Base-by-base conservation (phyloP, 2,113 vertebrate species). In the Catharus fuscescens region DNA sequence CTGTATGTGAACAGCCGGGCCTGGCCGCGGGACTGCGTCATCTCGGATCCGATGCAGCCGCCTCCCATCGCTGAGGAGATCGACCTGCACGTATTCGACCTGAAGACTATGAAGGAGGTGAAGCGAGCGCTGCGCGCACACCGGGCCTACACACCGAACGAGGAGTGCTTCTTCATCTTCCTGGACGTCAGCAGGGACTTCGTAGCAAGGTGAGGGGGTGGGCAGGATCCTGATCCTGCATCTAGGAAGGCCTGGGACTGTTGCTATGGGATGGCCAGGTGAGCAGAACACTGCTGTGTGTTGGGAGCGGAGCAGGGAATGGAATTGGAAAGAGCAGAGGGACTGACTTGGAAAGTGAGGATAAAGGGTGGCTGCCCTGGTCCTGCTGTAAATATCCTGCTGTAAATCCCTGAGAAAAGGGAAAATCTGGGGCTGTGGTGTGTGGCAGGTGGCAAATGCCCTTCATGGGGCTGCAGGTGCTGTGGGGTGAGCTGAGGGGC, bases 91-190 rank as follows among this genome's bases (percentile, higher is more conserved):
- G 99, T 99, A 40, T 99, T 99, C 0, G 99, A 99, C 84, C 98
- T 99, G 83, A 99, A 99, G 98, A 99, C 98, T 8, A 98, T 99
- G 98, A 97, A 98, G 80, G 99, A 99, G 96, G 99, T 99, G 96
- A 98, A 98, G n/a, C 97, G 98, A 64, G 98, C 98, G 3, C 98
- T 99, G 52, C 98, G 99, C 0, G 99, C 99, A 0, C 99, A 99
- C 86, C 98, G 99, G 4, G 99, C 99, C 83, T 99, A 99, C 97
- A 99, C 99, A 0, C 99, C 99, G 40, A 99, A 99, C 1, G 99
- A 99, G 12, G 99, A 99, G 96, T 99, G 98, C 96, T 99, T 99
- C 98, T 99, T 99, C 95, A 99, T 99, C 95, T 99, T 99, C 96
- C 98, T 99, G 12, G 99, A 99, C 0, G 99, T 99, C 97, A 99